Evolutionary conservation across 2,113 vertebrate genomes (phyloP), one percentile per base, ranked within the genome.

Genomic region (Aythya baeri): DNA sequence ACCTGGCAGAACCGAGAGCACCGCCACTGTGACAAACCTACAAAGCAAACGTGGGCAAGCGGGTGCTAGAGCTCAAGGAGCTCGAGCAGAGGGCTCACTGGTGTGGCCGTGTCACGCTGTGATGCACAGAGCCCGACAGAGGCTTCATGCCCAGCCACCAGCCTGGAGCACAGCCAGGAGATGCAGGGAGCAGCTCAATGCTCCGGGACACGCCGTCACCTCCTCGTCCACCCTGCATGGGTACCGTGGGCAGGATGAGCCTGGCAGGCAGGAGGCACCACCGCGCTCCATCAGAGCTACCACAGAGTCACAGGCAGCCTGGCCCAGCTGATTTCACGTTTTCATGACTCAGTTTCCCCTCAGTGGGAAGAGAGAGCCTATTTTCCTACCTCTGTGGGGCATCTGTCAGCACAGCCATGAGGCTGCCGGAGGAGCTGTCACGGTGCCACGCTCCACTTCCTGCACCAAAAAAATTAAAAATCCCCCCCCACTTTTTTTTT

Each of bases 1-100:
- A 8, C 18, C 61, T 2, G 83, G 23, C 62, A 79, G 36, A 66
- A 17, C 0, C 0, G 26, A 59, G 26, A 29, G 50, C 61, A 75
- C 27, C 0, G 0, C 32, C 50, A 6, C 17, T 0, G 6, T 0
- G 5, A 66, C n/a, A 3, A 0, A 1, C 65, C 70, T 63, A 63
- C 36, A 43, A 68, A n/a, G 9, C 17, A 29, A n/a, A 2, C 6
- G 2, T 0, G 0, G 50, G 18, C 0, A 7, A 83, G 75, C 26
- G 5, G 79, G 72, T 76, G 36, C 46, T 6, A 31, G 34, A 27
- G 70, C 34, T n/a, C 32, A 10, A 49, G 11, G 32, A 34, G 63
- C 61, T 63, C 10, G 7, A 17, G 61, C 61, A 62, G 61, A 62
- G 34, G 14, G 61, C 23, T 41, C 36, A 17, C n/a, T n/a, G 87